Evolutionary conservation across 2,797 vertebrate species (phyloP).

Genomic region (Tragelaphus eurycerus): DNA sequence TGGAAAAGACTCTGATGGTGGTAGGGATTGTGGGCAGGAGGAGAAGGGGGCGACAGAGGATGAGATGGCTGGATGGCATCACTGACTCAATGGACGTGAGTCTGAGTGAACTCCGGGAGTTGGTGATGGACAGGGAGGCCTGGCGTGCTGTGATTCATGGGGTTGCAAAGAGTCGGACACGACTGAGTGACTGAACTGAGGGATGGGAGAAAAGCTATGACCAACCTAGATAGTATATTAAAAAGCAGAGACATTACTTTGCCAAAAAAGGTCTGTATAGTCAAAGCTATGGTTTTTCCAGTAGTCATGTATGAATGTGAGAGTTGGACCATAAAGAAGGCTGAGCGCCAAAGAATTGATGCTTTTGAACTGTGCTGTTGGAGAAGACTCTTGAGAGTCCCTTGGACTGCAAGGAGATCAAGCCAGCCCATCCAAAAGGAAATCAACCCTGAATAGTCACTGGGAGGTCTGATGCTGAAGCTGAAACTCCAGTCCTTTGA

Average conservation of each 20-base stretch:
- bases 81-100: too few species aligned
- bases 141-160: too few species aligned
- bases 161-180: too few species aligned
- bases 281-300: neutral
- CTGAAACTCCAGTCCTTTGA: neutral
- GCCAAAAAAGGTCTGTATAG: rapidly evolving
- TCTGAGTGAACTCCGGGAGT: too few species aligned
- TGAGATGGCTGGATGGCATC: too few species aligned
- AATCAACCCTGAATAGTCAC: neutral
- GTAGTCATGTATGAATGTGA: neutral
- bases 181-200: too few species aligned
- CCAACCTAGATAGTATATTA: neutral
- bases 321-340: neutral
- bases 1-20: too few species aligned
- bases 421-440: neutral
- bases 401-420: neutral
- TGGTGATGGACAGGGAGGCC: too few species aligned
- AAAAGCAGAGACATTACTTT: neutral
- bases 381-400: neutral
- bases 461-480: neutral
- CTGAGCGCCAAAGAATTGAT: rapidly evolving
- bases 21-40: too few species aligned
- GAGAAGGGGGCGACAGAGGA: too few species aligned
- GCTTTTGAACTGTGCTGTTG: neutral
- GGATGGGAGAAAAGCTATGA: neutral